phyloP scores from a whole-genome alignment of 2,888 invertebrate species.

The Sphecodes monilicornis region DNA sequence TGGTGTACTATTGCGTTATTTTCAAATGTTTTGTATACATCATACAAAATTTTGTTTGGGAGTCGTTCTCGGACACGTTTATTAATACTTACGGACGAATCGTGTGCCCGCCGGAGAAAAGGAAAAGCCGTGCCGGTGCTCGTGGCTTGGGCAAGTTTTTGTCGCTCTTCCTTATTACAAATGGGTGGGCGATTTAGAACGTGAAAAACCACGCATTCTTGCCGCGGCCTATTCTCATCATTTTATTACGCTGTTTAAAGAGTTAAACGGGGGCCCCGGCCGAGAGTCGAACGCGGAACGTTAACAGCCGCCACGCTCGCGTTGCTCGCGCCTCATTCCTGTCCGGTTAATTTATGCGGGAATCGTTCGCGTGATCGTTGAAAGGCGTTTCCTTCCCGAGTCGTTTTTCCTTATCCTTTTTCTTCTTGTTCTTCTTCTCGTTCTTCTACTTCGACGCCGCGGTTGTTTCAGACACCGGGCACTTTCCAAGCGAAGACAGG shows the following conservation, averaged over 20 bases:
- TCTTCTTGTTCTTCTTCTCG: conserved; percentile 7
- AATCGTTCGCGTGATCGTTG: conserved; percentile 35
- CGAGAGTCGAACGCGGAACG: conserved; percentile 9
- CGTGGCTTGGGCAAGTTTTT: conserved; percentile 11
- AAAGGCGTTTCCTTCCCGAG: conserved; percentile 44
- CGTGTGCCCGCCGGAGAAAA: background rate
- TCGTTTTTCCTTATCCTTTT: conserved; percentile 27
- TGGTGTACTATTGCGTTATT: too few species aligned
- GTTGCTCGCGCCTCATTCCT: conserved; percentile 30
- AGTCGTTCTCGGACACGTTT: background rate
- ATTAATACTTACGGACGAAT: conserved; percentile 26
- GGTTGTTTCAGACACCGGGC: background rate
- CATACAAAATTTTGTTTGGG: too few species aligned
- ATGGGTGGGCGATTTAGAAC: conserved; percentile 32
- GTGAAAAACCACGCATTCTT: conserved; percentile 42
- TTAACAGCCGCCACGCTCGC: conserved; percentile 14
- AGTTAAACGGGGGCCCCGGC: conserved; percentile 2
- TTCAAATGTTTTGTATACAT: too few species aligned
- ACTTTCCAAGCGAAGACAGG: conserved; percentile 33
- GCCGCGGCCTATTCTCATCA: conserved; percentile 37
- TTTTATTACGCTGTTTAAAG: conserved; percentile 43
- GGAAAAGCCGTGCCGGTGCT: conserved; percentile 1
- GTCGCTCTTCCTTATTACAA: conserved; percentile 37
- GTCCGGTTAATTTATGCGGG: conserved; percentile 48
- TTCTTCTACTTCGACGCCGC: background rate